A percentile compares a stretch with the other conserved stretches of the same genome.
These are phyloP conservation scores for Hymenopus coronatus DNA, from an alignment of 2,888 invertebrate species.

Conservation along the genomic window DNA sequence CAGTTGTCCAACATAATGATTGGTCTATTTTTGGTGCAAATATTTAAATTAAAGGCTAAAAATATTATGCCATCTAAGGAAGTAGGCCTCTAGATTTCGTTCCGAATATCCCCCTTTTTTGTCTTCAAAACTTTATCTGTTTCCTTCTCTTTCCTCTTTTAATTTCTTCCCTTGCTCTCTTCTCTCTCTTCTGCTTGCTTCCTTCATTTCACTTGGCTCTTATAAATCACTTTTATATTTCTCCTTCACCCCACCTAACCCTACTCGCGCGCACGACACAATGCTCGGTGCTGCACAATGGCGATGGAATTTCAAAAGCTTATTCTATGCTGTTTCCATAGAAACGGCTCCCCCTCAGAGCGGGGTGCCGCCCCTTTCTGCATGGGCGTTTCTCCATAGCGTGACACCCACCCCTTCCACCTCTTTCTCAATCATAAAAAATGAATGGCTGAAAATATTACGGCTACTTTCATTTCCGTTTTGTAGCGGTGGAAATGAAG, in stretches of 20 bases:
- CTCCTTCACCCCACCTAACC: background rate
- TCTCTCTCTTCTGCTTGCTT: background rate
- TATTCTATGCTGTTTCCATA: constrained; percentile 30
- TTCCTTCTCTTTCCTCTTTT: background rate
- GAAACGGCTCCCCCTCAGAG: constrained; percentile 18
- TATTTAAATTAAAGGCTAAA: no score
- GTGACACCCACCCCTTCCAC: constrained; percentile 21
- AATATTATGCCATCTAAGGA: background rate
- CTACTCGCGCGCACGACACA: background rate
- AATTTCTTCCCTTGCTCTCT: background rate
- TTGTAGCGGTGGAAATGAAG: background rate
- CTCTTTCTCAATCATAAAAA: constrained; percentile 24
- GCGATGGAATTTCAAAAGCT: constrained; percentile 32
- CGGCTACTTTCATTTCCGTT: constrained; percentile 24
- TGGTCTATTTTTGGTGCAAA: no score
- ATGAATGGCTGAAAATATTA: constrained; percentile 28
- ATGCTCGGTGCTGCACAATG: constrained; percentile 14
- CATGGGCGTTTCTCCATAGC: constrained; percentile 31
- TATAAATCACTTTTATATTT: constrained; percentile 31
- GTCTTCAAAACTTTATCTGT: background rate
- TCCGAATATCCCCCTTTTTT: background rate
- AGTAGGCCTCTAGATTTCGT: background rate
- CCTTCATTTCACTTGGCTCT: constrained; percentile 21
- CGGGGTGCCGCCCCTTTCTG: constrained; percentile 19
- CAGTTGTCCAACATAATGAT: no score